Evolutionary conservation across 2,113 vertebrate genomes (phyloP).

Genomic region (Apteryx owenii): DNA sequence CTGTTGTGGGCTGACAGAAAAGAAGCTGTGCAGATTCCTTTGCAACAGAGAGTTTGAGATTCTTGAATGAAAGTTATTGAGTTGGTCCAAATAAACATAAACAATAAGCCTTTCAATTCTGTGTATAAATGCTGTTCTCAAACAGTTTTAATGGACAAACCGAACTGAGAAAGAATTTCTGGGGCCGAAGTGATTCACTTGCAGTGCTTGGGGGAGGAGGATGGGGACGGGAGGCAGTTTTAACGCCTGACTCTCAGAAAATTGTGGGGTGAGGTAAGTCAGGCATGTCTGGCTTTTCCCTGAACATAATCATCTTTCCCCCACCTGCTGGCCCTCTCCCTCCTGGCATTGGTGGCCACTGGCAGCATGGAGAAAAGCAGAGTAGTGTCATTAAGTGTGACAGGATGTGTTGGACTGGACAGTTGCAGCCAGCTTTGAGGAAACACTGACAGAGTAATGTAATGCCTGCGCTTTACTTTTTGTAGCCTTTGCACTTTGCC

Average conservation of each 20-base stretch:
- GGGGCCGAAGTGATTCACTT: neutral
- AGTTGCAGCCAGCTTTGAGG: neutral
- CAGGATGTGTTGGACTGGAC: neutral
- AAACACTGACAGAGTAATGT: neutral
- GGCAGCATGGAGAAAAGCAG: neutral
- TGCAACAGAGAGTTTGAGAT: neutral
- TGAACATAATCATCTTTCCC: too few relatives aligned
- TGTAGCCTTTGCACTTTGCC: neutral
- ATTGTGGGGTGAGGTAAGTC: neutral
- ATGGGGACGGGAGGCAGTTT: too few relatives aligned
- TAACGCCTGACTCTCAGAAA: too few relatives aligned
- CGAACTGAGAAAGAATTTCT: neutral
- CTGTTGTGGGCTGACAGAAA: neutral
- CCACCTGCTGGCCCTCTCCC: too few relatives aligned
- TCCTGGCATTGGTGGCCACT: too few relatives aligned
- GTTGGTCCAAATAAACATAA: neutral
- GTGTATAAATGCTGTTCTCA: neutral
- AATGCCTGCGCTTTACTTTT: neutral
- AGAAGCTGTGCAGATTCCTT: neutral
- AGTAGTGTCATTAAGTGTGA: neutral
- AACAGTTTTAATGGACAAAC: neutral
- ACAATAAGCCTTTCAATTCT: neutral
- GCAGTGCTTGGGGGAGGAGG: neutral
- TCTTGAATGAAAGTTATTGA: neutral
- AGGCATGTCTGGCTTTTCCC: neutral